phyloP scores from a whole-genome alignment of 2,888 invertebrate genomes.

The Cheiracanthium punctorium region DNA sequence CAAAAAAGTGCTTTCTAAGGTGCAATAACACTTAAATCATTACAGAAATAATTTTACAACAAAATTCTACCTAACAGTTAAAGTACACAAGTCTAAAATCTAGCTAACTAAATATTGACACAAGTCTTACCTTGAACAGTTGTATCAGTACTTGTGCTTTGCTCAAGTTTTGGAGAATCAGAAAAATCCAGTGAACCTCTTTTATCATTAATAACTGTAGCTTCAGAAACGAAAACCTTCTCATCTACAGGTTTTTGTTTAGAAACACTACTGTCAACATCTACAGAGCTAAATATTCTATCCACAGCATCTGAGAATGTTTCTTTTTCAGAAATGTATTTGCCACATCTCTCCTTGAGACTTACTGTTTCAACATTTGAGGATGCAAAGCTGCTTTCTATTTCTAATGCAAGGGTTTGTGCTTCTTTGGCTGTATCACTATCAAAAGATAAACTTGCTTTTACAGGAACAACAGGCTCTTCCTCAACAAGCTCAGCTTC shows the following conservation, averaged over 20 bases:
- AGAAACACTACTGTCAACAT: neutral
- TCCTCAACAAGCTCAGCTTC: neutral
- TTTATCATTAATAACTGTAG: conserved; percentile 26
- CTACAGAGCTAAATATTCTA: conserved; percentile 21
- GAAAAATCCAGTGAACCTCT: conserved; percentile 7
- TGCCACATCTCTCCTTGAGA: neutral
- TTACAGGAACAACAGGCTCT: conserved; percentile 22
- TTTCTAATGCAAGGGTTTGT: neutral
- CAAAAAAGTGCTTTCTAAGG: neutral
- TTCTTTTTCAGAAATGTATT: conserved; percentile 20
- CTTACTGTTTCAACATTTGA: neutral
- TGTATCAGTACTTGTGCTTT: conserved; percentile 28
- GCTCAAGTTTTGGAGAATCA: conserved; percentile 32
- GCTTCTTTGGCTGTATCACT: neutral
- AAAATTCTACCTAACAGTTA: neutral
- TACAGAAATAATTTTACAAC: too few species aligned
- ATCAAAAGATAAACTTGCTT: conserved; percentile 20
- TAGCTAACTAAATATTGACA: neutral
- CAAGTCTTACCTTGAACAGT: conserved; percentile 53
- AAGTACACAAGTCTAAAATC: neutral
- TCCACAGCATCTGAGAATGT: conserved; percentile 28
- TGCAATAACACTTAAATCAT: neutral
- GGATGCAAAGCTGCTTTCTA: neutral
- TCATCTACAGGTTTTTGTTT: neutral
- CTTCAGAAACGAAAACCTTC: conserved; percentile 25